These are phyloP conservation scores for Takifugu ocellatus DNA, from an alignment of 2,797 vertebrate genomes.

Conservation along the genomic window DNA sequence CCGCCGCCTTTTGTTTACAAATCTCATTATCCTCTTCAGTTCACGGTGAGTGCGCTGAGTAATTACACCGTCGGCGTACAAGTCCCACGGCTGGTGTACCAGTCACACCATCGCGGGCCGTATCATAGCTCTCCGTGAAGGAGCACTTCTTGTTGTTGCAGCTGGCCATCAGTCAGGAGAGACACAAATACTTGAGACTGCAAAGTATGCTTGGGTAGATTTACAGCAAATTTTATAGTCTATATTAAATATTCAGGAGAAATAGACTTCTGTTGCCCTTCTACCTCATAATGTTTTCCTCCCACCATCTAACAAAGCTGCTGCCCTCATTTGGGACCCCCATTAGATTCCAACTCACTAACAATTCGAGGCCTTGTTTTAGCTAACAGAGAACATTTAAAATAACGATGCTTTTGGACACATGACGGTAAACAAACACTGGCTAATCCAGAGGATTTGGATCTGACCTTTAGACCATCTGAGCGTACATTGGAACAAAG, in stretches of 20 bases:
- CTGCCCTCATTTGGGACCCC: too few species aligned
- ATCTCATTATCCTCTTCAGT: slow-evolving; percentile 71
- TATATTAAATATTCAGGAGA: too few species aligned
- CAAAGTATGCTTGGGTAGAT: too few species aligned
- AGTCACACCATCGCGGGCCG: slow-evolving; percentile 53
- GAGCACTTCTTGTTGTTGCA: slow-evolving; percentile 41
- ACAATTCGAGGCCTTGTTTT: too few species aligned
- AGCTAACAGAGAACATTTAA: too few species aligned
- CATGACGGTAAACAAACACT: background rate
- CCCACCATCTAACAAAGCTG: too few species aligned
- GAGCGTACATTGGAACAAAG: background rate
- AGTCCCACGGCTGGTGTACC: slow-evolving; percentile 54
- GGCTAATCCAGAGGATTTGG: background rate
- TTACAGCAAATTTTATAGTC: too few species aligned
- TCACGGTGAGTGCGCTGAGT: slow-evolving; percentile 57
- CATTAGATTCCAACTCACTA: too few species aligned
- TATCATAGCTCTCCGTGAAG: slow-evolving; percentile 56
- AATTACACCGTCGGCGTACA: slow-evolving; percentile 64
- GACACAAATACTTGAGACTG: slow-evolving; percentile 8
- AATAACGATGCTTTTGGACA: too few species aligned
- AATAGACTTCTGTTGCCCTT: too few species aligned
- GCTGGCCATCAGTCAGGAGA: slow-evolving; percentile 38
- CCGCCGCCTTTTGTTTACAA: slow-evolving; percentile 65
- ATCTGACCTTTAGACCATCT: background rate
- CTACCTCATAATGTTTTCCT: too few species aligned